phyloP scores from a whole-genome alignment of 64 coral and sea anemone genomes.

The Montipora sp. region DNA sequence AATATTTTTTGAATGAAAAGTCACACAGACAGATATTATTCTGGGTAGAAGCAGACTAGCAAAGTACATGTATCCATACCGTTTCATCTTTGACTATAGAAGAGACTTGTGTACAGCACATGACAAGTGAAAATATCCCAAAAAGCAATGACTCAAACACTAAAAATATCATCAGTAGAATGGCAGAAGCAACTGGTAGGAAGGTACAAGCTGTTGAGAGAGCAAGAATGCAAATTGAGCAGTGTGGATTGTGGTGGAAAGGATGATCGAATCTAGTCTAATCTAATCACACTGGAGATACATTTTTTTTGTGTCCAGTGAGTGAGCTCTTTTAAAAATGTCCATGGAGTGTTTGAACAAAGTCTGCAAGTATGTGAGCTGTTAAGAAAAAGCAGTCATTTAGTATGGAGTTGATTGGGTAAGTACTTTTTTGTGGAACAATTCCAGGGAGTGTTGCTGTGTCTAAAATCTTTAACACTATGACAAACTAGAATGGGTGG shows the following conservation, averaged over 20 bases:
- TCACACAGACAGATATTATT: background rate
- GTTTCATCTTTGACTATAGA: conserved; percentile 97
- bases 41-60: background rate
- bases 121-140: conserved; percentile 97
- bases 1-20: background rate
- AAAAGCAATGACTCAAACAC: conserved; percentile 96
- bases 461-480: too few relatives aligned
- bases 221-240: background rate
- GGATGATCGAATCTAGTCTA: too few relatives aligned
- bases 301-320: too few relatives aligned
- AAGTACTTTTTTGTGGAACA: too few relatives aligned
- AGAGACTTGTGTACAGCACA: conserved; percentile 93
- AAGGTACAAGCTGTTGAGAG: conserved; percentile 85
- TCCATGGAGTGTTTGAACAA: too few relatives aligned
- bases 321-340: too few relatives aligned
- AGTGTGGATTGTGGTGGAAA: background rate
- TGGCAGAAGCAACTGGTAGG: conserved; percentile 80
- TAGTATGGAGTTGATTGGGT: too few relatives aligned
- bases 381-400: background rate
- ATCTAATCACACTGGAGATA: too few relatives aligned
- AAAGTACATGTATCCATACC: conserved; percentile 45
- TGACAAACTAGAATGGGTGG: too few relatives aligned
- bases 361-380: background rate
- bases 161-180: conserved; percentile 96
- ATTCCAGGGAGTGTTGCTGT: too few relatives aligned